Evolutionary conservation across 2,113 vertebrate species (phyloP).

Genomic region (Scomber colias): DNA sequence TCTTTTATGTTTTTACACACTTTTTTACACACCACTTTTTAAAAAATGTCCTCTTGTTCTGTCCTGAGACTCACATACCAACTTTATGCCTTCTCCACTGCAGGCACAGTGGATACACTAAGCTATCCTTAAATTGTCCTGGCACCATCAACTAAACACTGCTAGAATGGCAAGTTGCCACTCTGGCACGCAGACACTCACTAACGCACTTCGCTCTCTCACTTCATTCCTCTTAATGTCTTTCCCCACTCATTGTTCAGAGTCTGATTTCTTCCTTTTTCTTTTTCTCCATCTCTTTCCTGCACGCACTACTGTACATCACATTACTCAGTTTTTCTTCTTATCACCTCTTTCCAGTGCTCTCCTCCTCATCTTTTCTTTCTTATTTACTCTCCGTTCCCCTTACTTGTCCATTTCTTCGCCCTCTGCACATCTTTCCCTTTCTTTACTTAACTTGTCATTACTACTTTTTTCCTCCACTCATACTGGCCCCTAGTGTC

Average conservation of each 20-base stretch:
- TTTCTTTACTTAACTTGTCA: slow-evolving; percentile 1
- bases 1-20: not conserved
- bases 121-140: slow-evolving; percentile 62
- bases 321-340: not conserved
- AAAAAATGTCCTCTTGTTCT: not conserved
- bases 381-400: slow-evolving; percentile 22
- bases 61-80: slow-evolving; percentile 20
- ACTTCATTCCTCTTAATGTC: slow-evolving; percentile 30
- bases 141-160: slow-evolving; percentile 51
- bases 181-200: slow-evolving; percentile 35
- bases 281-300: not conserved
- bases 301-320: no score
- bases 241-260: slow-evolving; percentile 31
- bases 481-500: not conserved
- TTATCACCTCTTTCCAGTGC: not conserved
- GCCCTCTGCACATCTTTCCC: slow-evolving; percentile 20
- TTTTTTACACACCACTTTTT: not conserved
- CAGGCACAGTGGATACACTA: slow-evolving; percentile 37
- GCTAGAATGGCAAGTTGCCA: slow-evolving; percentile 52
- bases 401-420: not conserved
- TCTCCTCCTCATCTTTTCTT: slow-evolving; percentile 23
- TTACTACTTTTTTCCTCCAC: slow-evolving; percentile 7
- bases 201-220: slow-evolving; percentile 26
- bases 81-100: slow-evolving; percentile 35
- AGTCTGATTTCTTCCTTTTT: slow-evolving; percentile 13